Evolutionary conservation across 2,888 invertebrate genomes (phyloP), one percentile per base, ranked within the genome.

Genomic region (Oscheius sp.): DNA sequence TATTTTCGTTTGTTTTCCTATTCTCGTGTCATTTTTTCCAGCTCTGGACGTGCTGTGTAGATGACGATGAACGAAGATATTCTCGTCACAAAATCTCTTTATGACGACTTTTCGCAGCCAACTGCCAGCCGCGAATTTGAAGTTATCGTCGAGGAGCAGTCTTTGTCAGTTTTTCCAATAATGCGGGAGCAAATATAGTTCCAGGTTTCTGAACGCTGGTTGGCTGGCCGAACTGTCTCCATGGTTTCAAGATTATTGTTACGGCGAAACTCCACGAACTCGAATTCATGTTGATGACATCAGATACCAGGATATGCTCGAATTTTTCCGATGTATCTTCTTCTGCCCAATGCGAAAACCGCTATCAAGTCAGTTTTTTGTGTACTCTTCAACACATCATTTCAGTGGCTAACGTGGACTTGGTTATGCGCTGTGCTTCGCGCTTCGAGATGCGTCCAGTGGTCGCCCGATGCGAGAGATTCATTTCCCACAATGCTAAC

Each of bases 271-370:
- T 10, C 59, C 70, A 9, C 29, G 51, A 37, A 76, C 78, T 42
- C 76, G 76, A 21, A 75, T 81, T 50, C 74, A 73, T n/a, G 72
- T 84, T 48, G 80, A 84, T 21, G 79, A 83, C 50, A 66, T 81
- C 47, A 77, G 77, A 3, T 79, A 79, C 35, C 63, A 65, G 9
- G 83, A 85, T 47, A 76, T 84, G 63, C 79, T 86, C 59, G 86
- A 86, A 65, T 83, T 85, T 55, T 76, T 85, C 29, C 76, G 85
- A 59, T 84, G 84, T 74, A 80, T 85, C 63, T 83, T 81, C 57
- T 85, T 81, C 76, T 86, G 86, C 51, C 86, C 86, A 11, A 81
- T 78, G 79, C 70, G 85, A 42, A 86, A 85, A 73, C 83, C 82
- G 21, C 76, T 86, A 10, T 76, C 81, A 70, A 78, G 85, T 85